Percentiles rank a stretch among this genome's conserved stretches.
Conservation (phyloP, 2,888 invertebrate genomes). For the Spatulosminthurus flaviceps region DNA sequence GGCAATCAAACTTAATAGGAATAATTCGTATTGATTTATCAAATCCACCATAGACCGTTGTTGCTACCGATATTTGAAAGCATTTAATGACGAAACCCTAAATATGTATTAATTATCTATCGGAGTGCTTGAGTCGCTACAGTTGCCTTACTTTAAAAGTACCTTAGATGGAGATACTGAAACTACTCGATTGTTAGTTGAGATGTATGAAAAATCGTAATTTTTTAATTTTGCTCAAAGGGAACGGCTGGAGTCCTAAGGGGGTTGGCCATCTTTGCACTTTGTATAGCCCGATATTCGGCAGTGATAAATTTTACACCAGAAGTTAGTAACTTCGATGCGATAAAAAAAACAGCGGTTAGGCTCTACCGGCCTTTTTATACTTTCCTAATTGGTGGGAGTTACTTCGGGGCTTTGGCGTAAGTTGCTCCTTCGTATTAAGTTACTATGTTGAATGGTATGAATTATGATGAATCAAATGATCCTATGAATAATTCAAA, state of each 20-base stretch:
- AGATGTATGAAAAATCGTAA: neutral
- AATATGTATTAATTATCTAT: too few relatives aligned
- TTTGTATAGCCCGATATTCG: conserved; percentile 60
- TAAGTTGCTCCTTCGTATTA: neutral
- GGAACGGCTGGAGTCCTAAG: conserved; percentile 49
- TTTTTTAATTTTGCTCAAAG: conserved; percentile 39
- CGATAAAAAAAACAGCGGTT: conserved; percentile 52
- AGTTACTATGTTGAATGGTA: neutral
- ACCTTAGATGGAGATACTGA: neutral
- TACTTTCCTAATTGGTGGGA: conserved; percentile 48
- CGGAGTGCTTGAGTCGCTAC: too few relatives aligned
- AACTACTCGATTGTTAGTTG: conserved; percentile 14
- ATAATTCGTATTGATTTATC: too few relatives aligned
- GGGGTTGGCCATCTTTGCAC: conserved; percentile 56
- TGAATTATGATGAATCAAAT: too few relatives aligned
- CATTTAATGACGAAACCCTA: too few relatives aligned
- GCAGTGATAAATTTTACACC: conserved; percentile 56
- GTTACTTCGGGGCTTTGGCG: neutral
- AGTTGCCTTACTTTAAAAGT: too few relatives aligned
- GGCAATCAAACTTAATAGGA: too few relatives aligned
- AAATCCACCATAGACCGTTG: too few relatives aligned
- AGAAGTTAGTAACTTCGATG: conserved; percentile 61
- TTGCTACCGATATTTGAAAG: too few relatives aligned
- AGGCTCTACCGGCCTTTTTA: conserved; percentile 59
- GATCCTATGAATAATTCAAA: too few relatives aligned